A percentile compares a stretch with the other conserved stretches of the same genome.
Evolutionary conservation across 2,797 vertebrate genomes (phyloP).

Genomic region (Pempheris klunzingeri): DNA sequence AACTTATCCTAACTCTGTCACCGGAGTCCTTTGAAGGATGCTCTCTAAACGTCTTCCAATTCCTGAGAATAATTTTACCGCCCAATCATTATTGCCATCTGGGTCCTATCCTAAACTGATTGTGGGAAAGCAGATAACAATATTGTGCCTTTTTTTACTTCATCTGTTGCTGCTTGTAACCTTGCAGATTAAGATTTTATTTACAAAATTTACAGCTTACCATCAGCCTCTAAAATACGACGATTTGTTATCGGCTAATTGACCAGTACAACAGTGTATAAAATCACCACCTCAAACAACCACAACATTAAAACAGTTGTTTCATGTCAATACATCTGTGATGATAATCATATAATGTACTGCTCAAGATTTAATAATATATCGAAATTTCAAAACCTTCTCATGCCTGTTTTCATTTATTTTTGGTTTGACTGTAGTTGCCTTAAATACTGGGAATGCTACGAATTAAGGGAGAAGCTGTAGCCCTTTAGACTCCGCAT

Average conservation of each 20-base stretch:
- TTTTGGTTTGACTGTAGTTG: background rate
- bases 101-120: background rate
- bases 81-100: background rate
- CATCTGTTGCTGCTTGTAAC: background rate
- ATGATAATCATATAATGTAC: no score
- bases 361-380: background rate
- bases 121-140: background rate
- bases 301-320: background rate
- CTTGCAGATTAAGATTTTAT: background rate
- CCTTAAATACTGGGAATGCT: background rate
- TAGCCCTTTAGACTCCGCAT: slow-evolving; percentile 3
- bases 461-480: background rate
- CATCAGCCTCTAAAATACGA: background rate
- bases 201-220: background rate
- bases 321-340: background rate
- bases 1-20: background rate
- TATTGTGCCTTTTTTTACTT: background rate
- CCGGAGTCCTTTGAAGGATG: background rate
- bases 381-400: background rate
- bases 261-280: background rate
- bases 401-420: background rate
- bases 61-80: background rate
- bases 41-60: background rate
- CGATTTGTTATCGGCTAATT: background rate
- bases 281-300: background rate